Evolutionary conservation across 2,797 vertebrate species (phyloP).

Genomic region (Margarornis squamiger): DNA sequence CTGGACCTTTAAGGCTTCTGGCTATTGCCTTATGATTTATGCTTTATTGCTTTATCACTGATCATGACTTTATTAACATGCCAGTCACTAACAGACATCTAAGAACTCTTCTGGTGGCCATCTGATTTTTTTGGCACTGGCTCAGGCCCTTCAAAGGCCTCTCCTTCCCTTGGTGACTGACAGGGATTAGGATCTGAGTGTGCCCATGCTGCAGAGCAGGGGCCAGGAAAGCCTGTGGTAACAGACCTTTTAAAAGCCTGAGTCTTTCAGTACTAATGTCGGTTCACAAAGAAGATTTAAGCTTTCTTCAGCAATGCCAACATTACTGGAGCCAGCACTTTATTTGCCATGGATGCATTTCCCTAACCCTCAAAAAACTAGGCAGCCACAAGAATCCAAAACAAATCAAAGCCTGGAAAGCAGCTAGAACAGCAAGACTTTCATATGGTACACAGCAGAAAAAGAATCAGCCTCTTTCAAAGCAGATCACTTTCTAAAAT

Average conservation of each 20-base stretch:
- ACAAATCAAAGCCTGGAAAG: conserved; percentile 13
- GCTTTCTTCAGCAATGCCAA: not conserved
- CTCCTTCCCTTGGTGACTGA: not conserved
- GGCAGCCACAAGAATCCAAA: not conserved
- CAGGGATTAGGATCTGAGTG: rapidly evolving
- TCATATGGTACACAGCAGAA: not conserved
- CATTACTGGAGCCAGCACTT: not conserved
- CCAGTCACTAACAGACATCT: not conserved
- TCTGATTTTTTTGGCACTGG: not conserved
- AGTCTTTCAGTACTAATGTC: not conserved
- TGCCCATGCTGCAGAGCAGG: not conserved
- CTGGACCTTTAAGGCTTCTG: not conserved
- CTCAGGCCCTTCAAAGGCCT: not conserved
- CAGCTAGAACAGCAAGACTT: not conserved
- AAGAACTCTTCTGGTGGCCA: not conserved
- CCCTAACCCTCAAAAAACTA: not conserved
- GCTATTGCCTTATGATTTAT: not conserved
- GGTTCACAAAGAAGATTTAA: not conserved
- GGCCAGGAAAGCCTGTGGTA: not conserved
- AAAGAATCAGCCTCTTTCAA: not conserved
- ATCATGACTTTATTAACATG: not conserved
- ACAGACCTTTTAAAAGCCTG: not conserved
- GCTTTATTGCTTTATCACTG: not conserved
- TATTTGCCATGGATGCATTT: not conserved
- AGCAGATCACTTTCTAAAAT: not conserved